Evolutionary conservation across 2,113 vertebrate genomes (phyloP), one percentile per base, ranked within the genome.

Genomic region (Chaenocephalus aceratus): DNA sequence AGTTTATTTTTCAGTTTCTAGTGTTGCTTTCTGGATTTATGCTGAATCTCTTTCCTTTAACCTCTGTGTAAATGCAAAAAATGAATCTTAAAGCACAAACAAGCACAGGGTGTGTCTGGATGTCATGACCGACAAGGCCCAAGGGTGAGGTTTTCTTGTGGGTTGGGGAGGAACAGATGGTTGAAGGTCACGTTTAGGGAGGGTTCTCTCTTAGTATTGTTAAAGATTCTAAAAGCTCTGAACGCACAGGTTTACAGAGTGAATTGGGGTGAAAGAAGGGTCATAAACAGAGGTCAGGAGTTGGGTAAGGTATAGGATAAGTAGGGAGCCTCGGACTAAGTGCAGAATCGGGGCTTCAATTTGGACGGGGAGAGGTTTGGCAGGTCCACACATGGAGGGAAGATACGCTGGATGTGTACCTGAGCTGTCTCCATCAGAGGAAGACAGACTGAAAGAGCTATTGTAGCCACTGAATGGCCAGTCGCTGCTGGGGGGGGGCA

Each of bases 401-500:
- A 13, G 44, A 69, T 21, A 65, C 23, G 56, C 64, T 49, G 61
- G 52, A 41, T 77, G 75, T 66, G 58, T 95, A 96, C 96, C 96
- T 97, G 95, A 89, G 90, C 89, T 84, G 83, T 94, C 93, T 93
- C 94, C 94, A 85, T 94, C 92, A 82, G 94, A 93, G 85, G 94
- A 92, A 58, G 93, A 94, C 93, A 96, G 95, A 94, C 93, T 94
- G 93, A 95, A 94, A 87, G 96, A 94, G 94, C 94, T 96, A 93
- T 92, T 94, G 94, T 91, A 95, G 94, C 94, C 94, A 95, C 90
- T 93, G 94, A 95, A 89, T 58, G 95, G 95, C 95, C 96, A 96
- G 94, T 95, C 93, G 21, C 61, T 88, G 94, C 94, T 94, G 89
- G 92, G 89, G 86, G 95, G 94, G 94, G 96, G 95, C 92, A 95